Evolutionary conservation across 1,140 invertebrate genomes (phyloP).

Genomic region (Papilio helenus): DNA sequence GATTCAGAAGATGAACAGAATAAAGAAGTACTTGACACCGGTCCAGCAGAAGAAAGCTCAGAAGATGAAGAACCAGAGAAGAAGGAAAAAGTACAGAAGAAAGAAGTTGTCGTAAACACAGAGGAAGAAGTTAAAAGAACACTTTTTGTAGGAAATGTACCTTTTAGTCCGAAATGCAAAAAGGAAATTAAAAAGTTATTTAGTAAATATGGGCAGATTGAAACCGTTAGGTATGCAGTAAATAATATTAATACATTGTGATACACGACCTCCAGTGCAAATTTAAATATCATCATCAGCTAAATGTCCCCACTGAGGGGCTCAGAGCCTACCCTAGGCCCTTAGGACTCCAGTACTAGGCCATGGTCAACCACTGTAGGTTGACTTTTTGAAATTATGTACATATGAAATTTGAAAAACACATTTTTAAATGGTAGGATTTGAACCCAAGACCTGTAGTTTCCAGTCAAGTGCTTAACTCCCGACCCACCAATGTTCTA

Average conservation of each 20-base stretch:
- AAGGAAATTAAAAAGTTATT: conserved; percentile 84
- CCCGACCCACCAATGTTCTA: too few species aligned
- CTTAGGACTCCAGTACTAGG: too few species aligned
- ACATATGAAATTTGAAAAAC: too few species aligned
- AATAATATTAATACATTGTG: conserved; percentile 3
- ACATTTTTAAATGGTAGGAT: too few species aligned
- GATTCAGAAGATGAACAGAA: conserved; percentile 73
- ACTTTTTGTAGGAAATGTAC: conserved; percentile 88
- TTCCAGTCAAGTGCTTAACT: too few species aligned
- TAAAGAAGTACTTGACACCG: conserved; percentile 61
- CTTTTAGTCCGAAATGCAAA: conserved; percentile 79
- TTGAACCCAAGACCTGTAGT: too few species aligned
- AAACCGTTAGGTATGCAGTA: conserved; percentile 81
- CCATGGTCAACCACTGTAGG: too few species aligned
- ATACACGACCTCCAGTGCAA: too few species aligned
- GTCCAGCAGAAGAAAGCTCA: conserved; percentile 54
- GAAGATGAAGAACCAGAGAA: conserved; percentile 64
- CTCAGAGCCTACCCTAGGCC: too few species aligned
- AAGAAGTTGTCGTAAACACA: conserved; percentile 36
- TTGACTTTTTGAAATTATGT: too few species aligned
- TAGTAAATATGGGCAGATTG: conserved; percentile 85
- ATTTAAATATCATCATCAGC: too few species aligned
- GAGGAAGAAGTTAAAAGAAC: conserved; percentile 81
- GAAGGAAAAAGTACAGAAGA: conserved; percentile 37
- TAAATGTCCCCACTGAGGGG: too few species aligned